Base-by-base conservation (phyloP, 2,888 invertebrate genomes). In the Ophioninae sp. region DNA sequence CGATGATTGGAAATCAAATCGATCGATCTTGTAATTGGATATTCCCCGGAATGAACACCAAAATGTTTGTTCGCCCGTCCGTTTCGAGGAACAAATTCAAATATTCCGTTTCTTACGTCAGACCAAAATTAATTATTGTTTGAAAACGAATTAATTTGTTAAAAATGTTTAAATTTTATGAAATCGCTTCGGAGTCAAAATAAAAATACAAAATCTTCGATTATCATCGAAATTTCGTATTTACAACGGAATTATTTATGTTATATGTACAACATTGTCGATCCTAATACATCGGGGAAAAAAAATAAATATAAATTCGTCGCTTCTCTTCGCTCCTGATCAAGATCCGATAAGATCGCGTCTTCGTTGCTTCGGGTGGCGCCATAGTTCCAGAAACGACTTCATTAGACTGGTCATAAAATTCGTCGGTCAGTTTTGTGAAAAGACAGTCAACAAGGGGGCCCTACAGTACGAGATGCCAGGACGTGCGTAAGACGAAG, bases 341-440 rank as follows among this genome's bases (percentile, higher is more conserved):
- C 91, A 91, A 91, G 87, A 86, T 69, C 82, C 88, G 91, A 91
- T 91, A 91, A 91, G 89, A 91, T 91, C 90, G 84, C 85, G 82
- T 88, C 84, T 87, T 21, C 70, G 65, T 59, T 82, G 68, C 69
- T 70, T 79, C 68, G 74, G 85, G 75, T 86, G 84, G 85, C 82
- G 78, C 80, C 81, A 85, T 77, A 79, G 37, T 80, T 85, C 85
- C 85, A 83, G 86, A 85, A 87, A 87, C 85, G 85, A 89, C 91
- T 92, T 92, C 91, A 91, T 92, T 92, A 91, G 91, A 90, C 91
- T 88, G 90, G 88, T 89, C 89, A 89, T 91, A 91, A 92, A 92
- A 91, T 90, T 90, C 90, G 90, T 91, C 82, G 85, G 84, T 85
- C 79, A 85, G 87, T 57, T 89, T 67, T 88, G 89, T 87, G 88